Percentiles rank a stretch among this genome's conserved stretches.
These are phyloP conservation scores for Microctonus hyperodae DNA, from an alignment of 2,888 invertebrate genomes.

Conservation along the genomic window DNA sequence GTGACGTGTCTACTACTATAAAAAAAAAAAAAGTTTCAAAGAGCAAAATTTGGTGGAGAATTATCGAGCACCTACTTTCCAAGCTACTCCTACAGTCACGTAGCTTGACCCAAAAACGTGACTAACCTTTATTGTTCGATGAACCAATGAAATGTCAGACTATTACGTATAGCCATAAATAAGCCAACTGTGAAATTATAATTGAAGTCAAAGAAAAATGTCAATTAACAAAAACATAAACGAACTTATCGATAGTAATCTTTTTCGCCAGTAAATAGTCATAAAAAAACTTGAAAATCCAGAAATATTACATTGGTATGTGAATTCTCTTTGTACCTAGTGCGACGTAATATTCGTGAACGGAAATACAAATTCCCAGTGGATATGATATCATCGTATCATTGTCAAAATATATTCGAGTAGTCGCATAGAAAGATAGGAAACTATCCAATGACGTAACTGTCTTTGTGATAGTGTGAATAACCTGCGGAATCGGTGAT, in stretches of 20 bases:
- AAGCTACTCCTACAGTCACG: conserved; percentile 27
- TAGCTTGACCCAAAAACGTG: conserved; percentile 33
- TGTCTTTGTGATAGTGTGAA: conserved; percentile 19
- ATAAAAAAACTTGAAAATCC: neutral
- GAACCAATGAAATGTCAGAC: conserved; percentile 11
- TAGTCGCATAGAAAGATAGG: conserved; percentile 7
- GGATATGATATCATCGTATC: conserved; percentile 7
- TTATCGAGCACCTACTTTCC: conserved; percentile 37
- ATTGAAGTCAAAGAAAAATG: neutral
- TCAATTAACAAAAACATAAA: neutral
- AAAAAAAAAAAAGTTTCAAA: conserved; percentile 32
- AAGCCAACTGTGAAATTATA: neutral
- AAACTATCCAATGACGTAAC: conserved; percentile 15
- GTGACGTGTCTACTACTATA: conserved; percentile 41
- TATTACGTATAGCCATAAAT: conserved; percentile 1
- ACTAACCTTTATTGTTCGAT: conserved; percentile 29
- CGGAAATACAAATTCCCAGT: conserved; percentile 5
- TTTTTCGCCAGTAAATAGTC: too few relatives aligned
- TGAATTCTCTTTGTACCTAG: too few relatives aligned
- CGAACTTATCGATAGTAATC: neutral
- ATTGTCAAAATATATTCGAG: conserved; percentile 24
- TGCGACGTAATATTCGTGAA: neutral
- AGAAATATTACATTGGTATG: neutral
- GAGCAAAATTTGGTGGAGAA: conserved; percentile 36
- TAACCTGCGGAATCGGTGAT: conserved; percentile 5